Conservation (phyloP, 2,888 invertebrate genomes). For the Agrilus mali region DNA sequence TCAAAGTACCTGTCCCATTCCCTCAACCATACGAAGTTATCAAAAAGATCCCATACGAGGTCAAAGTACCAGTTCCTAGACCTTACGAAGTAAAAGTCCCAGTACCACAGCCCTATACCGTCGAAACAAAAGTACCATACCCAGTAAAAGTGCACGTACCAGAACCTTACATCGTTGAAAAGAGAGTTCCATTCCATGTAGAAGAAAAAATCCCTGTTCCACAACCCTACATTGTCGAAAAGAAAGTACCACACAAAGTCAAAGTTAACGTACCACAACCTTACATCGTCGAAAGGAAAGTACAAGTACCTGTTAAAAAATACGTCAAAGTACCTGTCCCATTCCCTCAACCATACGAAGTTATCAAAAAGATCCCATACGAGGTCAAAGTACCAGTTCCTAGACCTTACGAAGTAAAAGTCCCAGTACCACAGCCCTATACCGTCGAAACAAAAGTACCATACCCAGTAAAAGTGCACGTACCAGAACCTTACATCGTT, state of each 20-base stretch:
- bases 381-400: constrained; percentile 63
- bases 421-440: constrained; percentile 65
- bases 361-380: constrained; percentile 61
- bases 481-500: constrained; percentile 43
- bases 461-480: constrained; percentile 56
- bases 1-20: constrained; percentile 58
- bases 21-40: constrained; percentile 64
- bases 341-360: constrained; percentile 61
- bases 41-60: constrained; percentile 62
- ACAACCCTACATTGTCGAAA: constrained; percentile 63
- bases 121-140: constrained; percentile 63
- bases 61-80: constrained; percentile 59
- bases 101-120: constrained; percentile 68
- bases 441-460: constrained; percentile 68
- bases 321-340: constrained; percentile 58
- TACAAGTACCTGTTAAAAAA: constrained; percentile 57
- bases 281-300: constrained; percentile 60
- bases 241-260: constrained; percentile 68
- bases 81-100: constrained; percentile 63
- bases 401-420: constrained; percentile 62
- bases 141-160: constrained; percentile 58
- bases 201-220: constrained; percentile 57
- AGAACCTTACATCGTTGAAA: constrained; percentile 42
- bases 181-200: constrained; percentile 40
- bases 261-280: constrained; percentile 58